Evolutionary conservation across 2,113 vertebrate genomes (phyloP).

Genomic region (Nothoprocta pentlandii): DNA sequence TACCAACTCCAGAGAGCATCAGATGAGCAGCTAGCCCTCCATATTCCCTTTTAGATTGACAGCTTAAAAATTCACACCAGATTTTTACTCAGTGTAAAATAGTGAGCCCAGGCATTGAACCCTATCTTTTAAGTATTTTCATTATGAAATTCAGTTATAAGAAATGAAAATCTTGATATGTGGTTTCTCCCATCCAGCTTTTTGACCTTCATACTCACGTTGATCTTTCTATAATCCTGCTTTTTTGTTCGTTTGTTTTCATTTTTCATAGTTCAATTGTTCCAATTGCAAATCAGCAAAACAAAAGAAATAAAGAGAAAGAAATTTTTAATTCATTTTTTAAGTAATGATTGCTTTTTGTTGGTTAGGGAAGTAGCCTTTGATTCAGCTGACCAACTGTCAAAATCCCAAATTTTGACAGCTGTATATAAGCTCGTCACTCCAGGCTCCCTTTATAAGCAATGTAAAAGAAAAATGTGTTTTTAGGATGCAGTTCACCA

Average conservation of each 20-base stretch:
- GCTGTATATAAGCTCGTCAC: not conserved
- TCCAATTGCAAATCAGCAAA: not conserved
- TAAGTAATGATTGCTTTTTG: not conserved
- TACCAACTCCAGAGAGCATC: not conserved
- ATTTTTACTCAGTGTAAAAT: not conserved
- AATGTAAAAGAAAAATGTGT: not conserved
- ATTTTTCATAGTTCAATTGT: not conserved
- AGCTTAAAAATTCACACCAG: not conserved
- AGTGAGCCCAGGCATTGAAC: not conserved
- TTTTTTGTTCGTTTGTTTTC: not conserved
- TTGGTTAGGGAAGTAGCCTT: not conserved
- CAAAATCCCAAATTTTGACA: not conserved
- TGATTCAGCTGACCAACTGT: not conserved
- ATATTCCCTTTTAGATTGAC: not conserved
- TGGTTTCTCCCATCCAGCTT: not conserved
- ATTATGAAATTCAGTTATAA: not conserved
- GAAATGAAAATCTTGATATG: not conserved
- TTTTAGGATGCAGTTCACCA: not conserved
- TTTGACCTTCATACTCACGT: not conserved
- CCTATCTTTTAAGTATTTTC: not conserved
- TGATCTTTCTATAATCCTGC: not conserved
- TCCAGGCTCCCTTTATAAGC: not conserved
- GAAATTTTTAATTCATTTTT: slow-evolving; percentile 12
- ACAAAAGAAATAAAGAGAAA: not conserved
- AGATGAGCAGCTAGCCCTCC: not conserved